These are phyloP conservation scores for Eubasilissa splendida DNA, from an alignment of 2,888 invertebrate genomes.

Conservation along the genomic window DNA sequence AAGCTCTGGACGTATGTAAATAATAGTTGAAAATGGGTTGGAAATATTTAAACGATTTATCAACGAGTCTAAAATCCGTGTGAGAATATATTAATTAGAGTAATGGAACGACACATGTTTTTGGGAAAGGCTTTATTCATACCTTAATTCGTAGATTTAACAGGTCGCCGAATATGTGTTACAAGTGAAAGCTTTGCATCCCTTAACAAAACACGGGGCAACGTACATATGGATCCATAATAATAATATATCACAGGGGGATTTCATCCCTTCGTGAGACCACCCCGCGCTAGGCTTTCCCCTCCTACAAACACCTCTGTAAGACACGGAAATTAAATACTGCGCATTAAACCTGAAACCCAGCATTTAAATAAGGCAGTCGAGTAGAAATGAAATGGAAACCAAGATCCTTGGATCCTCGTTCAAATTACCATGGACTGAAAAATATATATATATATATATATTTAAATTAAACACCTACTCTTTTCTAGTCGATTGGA, in stretches of 20 bases:
- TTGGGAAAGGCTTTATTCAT: constrained; percentile 15
- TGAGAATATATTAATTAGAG: constrained; percentile 19
- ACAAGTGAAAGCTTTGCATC: constrained; percentile 25
- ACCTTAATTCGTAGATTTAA: constrained; percentile 1
- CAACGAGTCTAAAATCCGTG: background rate
- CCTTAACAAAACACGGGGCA: constrained; percentile 1
- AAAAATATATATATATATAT: too few species aligned
- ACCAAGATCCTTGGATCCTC: background rate
- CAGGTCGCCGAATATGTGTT: constrained; percentile 3
- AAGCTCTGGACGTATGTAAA: too few species aligned
- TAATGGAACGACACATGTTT: constrained; percentile 27
- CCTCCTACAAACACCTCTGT: constrained; percentile 23
- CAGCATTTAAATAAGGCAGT: constrained; percentile 19
- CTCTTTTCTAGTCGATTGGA: too few species aligned
- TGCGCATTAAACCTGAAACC: constrained; percentile 20
- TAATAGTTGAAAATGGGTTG: background rate
- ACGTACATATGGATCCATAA: constrained; percentile 24
- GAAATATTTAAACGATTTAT: background rate
- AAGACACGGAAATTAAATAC: constrained; percentile 38
- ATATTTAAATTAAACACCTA: too few species aligned
- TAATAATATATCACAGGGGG: constrained; percentile 33
- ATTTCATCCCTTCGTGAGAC: constrained; percentile 23
- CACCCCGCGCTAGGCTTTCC: background rate
- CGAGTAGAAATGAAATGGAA: constrained; percentile 13
- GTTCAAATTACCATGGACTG: background rate